phyloP scores from a whole-genome alignment of 2,113 vertebrate genomes.

The Tursiops truncatus region DNA sequence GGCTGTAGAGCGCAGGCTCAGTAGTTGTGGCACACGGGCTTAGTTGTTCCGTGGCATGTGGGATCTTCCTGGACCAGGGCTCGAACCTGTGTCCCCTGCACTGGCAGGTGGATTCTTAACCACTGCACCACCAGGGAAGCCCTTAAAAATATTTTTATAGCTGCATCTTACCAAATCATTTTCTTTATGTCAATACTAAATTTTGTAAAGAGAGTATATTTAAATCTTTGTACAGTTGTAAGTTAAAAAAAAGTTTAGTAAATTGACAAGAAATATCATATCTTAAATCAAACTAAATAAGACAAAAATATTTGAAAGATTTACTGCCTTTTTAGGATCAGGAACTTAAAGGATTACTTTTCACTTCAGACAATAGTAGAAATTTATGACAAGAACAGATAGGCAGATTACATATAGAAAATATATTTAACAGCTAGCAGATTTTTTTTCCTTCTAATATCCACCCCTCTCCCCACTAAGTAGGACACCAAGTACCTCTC shows the following conservation, averaged over 20 bases:
- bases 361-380: neutral
- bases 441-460: neutral
- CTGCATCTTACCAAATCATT: constrained; percentile 5
- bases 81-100: too few species aligned
- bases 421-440: neutral
- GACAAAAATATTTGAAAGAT: neutral
- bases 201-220: neutral
- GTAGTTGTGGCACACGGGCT: too few species aligned
- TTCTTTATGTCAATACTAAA: neutral
- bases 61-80: too few species aligned
- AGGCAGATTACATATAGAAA: neutral
- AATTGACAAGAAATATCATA: neutral
- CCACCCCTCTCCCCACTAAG: neutral
- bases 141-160: neutral
- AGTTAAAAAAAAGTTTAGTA: neutral
- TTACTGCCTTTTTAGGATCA: neutral
- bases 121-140: too few species aligned
- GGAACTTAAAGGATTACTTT: neutral
- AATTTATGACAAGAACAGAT: neutral
- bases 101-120: too few species aligned
- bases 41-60: too few species aligned
- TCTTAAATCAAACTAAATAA: neutral
- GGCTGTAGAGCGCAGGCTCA: too few species aligned
- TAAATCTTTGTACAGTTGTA: neutral
- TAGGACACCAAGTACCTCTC: neutral